These are phyloP conservation scores for Drosophila percnosoma DNA, from an alignment of 2,888 invertebrate species.

Conservation along the genomic window DNA sequence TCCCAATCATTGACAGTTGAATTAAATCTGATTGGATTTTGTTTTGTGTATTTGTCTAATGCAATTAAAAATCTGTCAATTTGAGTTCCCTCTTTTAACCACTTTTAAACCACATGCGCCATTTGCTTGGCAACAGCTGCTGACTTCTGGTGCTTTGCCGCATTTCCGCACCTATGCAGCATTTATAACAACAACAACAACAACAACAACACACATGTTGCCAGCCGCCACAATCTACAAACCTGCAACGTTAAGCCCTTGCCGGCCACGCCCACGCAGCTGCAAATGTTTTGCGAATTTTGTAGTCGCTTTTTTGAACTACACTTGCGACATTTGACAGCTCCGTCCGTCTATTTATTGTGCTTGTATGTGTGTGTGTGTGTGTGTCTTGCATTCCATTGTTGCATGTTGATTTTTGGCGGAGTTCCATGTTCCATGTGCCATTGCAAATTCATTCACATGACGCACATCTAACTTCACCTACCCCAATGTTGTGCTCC, in stretches of 20 bases:
- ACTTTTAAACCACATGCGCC: slow-evolving; percentile 1
- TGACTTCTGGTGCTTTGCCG: slow-evolving; percentile 22
- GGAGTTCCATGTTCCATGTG: slow-evolving; percentile 52
- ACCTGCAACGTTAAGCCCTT: slow-evolving; percentile 7
- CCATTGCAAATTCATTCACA: slow-evolving; percentile 66
- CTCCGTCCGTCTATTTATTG: slow-evolving; percentile 67
- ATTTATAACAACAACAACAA: slow-evolving; percentile 19
- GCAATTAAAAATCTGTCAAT: background rate
- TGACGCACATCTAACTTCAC: slow-evolving; percentile 44
- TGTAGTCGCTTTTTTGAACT: slow-evolving; percentile 71
- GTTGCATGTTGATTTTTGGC: slow-evolving; percentile 72
- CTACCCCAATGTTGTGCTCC: slow-evolving; percentile 8
- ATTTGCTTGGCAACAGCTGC: slow-evolving; percentile 5
- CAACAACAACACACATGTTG: background rate
- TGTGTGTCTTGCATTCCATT: slow-evolving; percentile 23
- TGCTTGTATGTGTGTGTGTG: slow-evolving; percentile 14
- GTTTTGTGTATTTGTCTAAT: background rate
- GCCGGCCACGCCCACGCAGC: slow-evolving; percentile 21
- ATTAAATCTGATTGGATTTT: background rate
- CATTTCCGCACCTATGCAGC: slow-evolving; percentile 29
- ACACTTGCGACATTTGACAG: slow-evolving; percentile 76
- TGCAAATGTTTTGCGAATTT: slow-evolving; percentile 67
- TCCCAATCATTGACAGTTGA: background rate
- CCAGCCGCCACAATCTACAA: background rate
- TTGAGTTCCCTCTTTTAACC: background rate